These are phyloP conservation scores for Orthosia incerta DNA, from an alignment of 2,888 invertebrate species.

Conservation along the genomic window DNA sequence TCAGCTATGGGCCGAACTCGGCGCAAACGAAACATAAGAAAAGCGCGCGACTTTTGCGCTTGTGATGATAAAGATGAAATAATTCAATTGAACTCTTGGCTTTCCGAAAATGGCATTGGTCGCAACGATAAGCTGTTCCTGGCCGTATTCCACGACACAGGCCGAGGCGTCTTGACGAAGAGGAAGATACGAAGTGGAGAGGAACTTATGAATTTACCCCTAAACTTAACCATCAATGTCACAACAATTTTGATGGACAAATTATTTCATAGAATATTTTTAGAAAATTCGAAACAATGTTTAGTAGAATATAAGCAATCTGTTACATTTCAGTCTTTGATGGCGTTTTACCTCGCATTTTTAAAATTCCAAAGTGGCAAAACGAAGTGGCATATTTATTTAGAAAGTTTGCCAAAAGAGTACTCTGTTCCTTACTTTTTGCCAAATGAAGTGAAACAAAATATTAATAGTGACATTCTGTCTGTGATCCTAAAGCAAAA, in stretches of 20 bases:
- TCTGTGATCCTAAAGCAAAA: conserved; percentile 89
- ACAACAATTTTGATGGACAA: conserved; percentile 90
- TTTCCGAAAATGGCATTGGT: conserved; percentile 89
- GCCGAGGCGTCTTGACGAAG: conserved; percentile 94
- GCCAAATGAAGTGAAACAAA: conserved; percentile 87
- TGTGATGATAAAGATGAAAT: conserved; percentile 82
- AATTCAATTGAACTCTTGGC: conserved; percentile 90
- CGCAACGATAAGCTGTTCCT: conserved; percentile 90
- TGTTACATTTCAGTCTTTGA: conserved; percentile 93
- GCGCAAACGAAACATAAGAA: conserved; percentile 82
- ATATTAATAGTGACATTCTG: conserved; percentile 91
- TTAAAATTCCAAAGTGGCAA: conserved; percentile 91
- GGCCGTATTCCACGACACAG: conserved; percentile 92
- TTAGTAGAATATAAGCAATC: conserved; percentile 78
- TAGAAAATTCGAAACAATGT: conserved; percentile 86
- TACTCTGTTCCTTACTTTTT: conserved; percentile 94
- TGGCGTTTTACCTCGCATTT: conserved; percentile 94
- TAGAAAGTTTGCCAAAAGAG: conserved; percentile 92
- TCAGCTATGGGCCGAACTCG: conserved; percentile 89
- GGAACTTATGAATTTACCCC: conserved; percentile 91
- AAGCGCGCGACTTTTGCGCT: conserved; percentile 76
- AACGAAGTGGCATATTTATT: conserved; percentile 92
- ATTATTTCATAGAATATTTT: conserved; percentile 88
- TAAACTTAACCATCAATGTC: conserved; percentile 91
- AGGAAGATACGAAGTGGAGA: conserved; percentile 90